Evolutionary conservation across 2,113 vertebrate genomes (phyloP).

Genomic region (Athene cunicularia): DNA sequence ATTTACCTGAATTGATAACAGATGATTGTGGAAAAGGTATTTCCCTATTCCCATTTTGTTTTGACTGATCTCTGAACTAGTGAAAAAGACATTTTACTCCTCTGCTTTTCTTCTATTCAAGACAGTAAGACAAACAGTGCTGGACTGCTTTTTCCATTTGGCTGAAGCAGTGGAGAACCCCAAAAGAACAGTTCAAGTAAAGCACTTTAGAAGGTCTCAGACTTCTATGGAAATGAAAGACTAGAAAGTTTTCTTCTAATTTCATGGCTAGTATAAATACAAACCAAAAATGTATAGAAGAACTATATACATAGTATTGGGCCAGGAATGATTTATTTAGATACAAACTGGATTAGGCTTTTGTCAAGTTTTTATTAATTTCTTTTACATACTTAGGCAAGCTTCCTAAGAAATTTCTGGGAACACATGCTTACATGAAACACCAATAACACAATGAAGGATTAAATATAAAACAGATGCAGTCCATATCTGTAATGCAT

Average conservation of each 20-base stretch:
- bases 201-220: conserved; percentile 35
- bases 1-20: background rate
- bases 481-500: background rate
- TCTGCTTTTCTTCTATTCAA: background rate
- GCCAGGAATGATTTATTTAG: background rate
- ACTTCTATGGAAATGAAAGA: background rate
- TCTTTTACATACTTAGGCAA: background rate
- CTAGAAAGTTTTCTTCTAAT: conserved; percentile 16
- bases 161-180: background rate
- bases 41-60: background rate
- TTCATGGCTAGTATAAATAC: conserved; percentile 3
- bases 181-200: background rate
- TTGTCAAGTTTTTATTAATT: background rate
- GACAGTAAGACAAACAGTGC: background rate
- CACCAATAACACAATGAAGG: background rate
- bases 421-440: background rate
- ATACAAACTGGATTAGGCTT: background rate
- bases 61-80: background rate
- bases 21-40: background rate
- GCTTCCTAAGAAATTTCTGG: background rate
- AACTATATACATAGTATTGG: background rate
- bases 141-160: background rate
- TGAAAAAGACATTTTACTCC: background rate
- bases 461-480: background rate
- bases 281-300: background rate